Evolutionary conservation across 2,888 invertebrate genomes (phyloP).

Genomic region (Lymantria dispar): DNA sequence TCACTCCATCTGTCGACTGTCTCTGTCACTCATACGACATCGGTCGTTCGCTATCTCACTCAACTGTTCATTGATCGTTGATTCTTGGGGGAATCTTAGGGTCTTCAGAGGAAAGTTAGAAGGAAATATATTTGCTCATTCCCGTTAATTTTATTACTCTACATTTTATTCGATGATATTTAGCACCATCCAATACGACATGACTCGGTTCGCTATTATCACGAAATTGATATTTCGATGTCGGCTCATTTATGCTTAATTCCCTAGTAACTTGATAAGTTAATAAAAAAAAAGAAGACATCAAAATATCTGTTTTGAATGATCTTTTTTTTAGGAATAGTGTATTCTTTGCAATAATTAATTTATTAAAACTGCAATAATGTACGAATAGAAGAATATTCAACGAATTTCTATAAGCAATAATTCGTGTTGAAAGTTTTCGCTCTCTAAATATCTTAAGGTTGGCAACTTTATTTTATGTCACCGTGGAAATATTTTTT

Average conservation of each 20-base stretch:
- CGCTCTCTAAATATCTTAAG: conserved; percentile 41
- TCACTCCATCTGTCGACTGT: conserved; percentile 65
- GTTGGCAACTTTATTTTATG: conserved; percentile 28
- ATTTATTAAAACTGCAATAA: conserved; percentile 41
- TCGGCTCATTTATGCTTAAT: background rate
- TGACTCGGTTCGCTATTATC: conserved; percentile 46
- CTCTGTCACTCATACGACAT: conserved; percentile 67
- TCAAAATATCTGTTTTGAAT: conserved; percentile 16
- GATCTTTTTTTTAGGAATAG: conserved; percentile 27
- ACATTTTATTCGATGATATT: conserved; percentile 38
- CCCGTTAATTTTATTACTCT: conserved; percentile 39
- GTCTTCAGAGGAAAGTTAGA: conserved; percentile 29
- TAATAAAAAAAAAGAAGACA: background rate
- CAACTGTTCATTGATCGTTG: conserved; percentile 48
- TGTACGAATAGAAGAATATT: conserved; percentile 33
- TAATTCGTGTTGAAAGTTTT: conserved; percentile 37
- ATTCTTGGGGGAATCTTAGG: conserved; percentile 40
- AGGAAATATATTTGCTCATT: conserved; percentile 51
- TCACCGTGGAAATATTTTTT: conserved; percentile 21
- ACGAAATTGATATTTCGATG: conserved; percentile 11
- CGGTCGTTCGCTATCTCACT: conserved; percentile 62
- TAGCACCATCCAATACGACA: conserved; percentile 71
- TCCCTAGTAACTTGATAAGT: background rate
- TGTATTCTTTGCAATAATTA: conserved; percentile 51
- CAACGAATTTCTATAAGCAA: conserved; percentile 75